Evolutionary conservation across 2,888 invertebrate species (phyloP).

Genomic region (Polydesmus complanatus): DNA sequence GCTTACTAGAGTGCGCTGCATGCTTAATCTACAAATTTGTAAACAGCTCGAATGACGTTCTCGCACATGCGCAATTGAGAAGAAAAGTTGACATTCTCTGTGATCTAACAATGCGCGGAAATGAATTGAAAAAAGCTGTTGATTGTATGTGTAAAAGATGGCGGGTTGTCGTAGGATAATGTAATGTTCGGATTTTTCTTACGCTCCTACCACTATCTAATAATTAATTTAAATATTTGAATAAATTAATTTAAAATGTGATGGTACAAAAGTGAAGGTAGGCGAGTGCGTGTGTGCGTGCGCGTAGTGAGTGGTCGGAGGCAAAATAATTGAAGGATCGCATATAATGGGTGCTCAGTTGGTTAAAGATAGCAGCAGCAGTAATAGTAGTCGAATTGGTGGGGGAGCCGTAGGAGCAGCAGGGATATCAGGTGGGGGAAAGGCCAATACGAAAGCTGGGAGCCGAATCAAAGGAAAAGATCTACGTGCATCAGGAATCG

Average conservation of each 20-base stretch:
- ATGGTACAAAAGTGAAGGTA: background rate
- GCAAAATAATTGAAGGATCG: background rate
- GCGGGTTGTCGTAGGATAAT: background rate
- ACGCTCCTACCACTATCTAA: background rate
- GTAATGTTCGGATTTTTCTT: background rate
- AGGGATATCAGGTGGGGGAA: constrained; percentile 19
- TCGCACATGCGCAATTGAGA: too few species aligned
- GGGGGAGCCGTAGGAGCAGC: constrained; percentile 24
- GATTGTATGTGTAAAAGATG: background rate
- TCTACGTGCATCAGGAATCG: constrained; percentile 59
- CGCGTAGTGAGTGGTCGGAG: background rate
- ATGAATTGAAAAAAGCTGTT: background rate
- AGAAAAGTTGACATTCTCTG: too few species aligned
- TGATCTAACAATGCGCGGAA: too few species aligned
- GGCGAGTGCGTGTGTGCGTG: background rate
- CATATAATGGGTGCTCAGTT: constrained; percentile 77
- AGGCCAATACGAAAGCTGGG: constrained; percentile 1
- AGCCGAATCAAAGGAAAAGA: constrained; percentile 34
- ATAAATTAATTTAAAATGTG: background rate
- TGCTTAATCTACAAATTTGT: too few species aligned
- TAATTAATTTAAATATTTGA: background rate
- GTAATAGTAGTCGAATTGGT: constrained; percentile 22
- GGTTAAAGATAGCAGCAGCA: constrained; percentile 53
- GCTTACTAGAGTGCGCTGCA: too few species aligned
- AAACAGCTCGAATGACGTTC: too few species aligned